These are phyloP conservation scores for Blomia tropicalis DNA, from an alignment of 2,888 invertebrate species.

Conservation along the genomic window DNA sequence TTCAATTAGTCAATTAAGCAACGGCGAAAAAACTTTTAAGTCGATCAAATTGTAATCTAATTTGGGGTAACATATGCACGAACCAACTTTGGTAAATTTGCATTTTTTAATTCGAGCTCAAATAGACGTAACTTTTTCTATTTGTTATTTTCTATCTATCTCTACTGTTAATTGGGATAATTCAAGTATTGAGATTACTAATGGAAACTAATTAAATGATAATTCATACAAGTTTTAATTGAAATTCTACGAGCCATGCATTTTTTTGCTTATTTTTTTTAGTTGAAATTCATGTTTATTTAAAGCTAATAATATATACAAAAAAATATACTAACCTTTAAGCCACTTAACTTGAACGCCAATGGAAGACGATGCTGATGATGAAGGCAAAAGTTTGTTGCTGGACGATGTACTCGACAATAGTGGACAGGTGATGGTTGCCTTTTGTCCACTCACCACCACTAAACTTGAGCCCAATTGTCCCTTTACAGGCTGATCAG, in stretches of 20 bases:
- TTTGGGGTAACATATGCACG: too few species aligned
- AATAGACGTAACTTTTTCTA: background rate
- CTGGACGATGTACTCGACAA: background rate
- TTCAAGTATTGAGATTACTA: background rate
- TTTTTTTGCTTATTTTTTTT: too few species aligned
- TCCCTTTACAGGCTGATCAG: background rate
- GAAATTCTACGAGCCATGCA: background rate
- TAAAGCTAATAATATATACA: too few species aligned
- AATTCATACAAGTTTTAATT: background rate
- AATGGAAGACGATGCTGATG: background rate
- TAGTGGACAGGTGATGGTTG: conserved; percentile 9
- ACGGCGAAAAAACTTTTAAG: conserved; percentile 3
- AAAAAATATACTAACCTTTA: background rate
- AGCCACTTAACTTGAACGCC: background rate
- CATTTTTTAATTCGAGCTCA: conserved; percentile 1
- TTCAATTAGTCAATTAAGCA: conserved; percentile 11
- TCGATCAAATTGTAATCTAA: conserved; percentile 3
- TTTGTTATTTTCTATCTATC: background rate
- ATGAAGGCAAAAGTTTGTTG: conserved; percentile 5
- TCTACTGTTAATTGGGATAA: background rate
- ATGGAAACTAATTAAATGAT: background rate
- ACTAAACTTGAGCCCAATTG: background rate
- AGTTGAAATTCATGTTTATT: too few species aligned
- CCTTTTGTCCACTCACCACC: background rate
- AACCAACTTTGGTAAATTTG: background rate